Evolutionary conservation across 2,797 vertebrate genomes (phyloP).

Genomic region (Huso huso): DNA sequence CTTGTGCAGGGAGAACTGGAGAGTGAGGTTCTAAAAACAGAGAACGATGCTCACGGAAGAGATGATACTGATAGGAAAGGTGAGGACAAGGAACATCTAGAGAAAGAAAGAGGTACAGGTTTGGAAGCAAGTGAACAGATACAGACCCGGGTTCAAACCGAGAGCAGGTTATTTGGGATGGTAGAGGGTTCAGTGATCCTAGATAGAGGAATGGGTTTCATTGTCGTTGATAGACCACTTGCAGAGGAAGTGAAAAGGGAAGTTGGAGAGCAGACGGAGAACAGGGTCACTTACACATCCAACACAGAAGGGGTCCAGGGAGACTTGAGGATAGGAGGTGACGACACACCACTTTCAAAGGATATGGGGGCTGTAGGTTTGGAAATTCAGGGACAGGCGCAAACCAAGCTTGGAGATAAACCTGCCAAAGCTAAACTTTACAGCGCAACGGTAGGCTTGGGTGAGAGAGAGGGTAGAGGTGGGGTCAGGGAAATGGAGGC

Average conservation of each 20-base stretch:
- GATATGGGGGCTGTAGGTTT: not conserved
- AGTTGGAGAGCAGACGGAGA: constrained; percentile 8
- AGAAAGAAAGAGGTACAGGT: not conserved
- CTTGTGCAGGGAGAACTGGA: no score
- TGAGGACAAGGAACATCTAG: not conserved
- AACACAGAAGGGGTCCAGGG: constrained; percentile 15
- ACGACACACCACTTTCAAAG: not conserved
- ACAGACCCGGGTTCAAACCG: not conserved
- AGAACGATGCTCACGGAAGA: no score
- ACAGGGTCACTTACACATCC: not conserved
- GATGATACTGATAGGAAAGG: no score
- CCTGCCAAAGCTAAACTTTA: not conserved
- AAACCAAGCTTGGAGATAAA: no score
- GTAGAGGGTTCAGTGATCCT: constrained; percentile 1
- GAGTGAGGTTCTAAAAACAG: no score
- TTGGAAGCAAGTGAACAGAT: constrained; percentile 6
- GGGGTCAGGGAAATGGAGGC: constrained; percentile 44
- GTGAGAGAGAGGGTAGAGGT: constrained; percentile 37
- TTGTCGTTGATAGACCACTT: no score
- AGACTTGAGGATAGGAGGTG: constrained; percentile 19
- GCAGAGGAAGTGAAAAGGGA: constrained; percentile 9
- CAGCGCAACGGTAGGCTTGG: constrained; percentile 2
- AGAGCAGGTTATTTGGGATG: constrained; percentile 9
- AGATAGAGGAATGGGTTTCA: not conserved
- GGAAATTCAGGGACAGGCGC: not conserved